Evolutionary conservation across 2,113 vertebrate genomes (phyloP).

Genomic region (Malurus alboscapulatus): DNA sequence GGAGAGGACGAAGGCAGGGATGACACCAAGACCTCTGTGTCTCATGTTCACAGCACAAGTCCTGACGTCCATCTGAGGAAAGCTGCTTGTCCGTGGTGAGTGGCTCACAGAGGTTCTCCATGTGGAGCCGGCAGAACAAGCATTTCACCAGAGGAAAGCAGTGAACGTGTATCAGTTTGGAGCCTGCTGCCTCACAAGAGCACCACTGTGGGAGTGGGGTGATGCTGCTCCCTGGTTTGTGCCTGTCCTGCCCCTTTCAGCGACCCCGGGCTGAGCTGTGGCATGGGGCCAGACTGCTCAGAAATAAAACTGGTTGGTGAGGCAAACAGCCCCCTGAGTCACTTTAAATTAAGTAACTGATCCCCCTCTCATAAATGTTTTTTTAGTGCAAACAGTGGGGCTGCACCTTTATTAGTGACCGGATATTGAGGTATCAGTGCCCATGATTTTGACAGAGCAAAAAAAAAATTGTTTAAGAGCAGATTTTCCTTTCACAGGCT

Average conservation of each 20-base stretch:
- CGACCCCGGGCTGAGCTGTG: rapidly evolving
- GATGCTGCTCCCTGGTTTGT: neutral
- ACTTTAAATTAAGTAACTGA: neutral
- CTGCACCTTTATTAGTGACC: neutral
- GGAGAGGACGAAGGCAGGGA: neutral
- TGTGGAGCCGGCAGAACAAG: rapidly evolving
- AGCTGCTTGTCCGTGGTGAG: neutral
- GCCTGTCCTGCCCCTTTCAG: neutral
- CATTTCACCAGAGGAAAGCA: rapidly evolving
- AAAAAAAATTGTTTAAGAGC: neutral
- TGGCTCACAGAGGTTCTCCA: rapidly evolving
- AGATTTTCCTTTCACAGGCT: neutral
- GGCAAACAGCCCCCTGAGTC: neutral
- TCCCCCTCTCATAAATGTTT: neutral
- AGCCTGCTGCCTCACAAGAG: neutral
- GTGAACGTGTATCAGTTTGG: rapidly evolving
- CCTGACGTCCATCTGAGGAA: rapidly evolving
- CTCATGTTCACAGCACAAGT: neutral
- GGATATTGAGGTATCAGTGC: neutral
- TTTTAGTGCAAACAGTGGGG: neutral
- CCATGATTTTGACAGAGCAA: neutral
- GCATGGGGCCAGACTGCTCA: neutral
- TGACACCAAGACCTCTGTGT: rapidly evolving
- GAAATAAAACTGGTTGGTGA: neutral
- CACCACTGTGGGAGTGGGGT: rapidly evolving